Base-by-base conservation (phyloP, 92 coral and sea anemone species). In the Bergia sp. region DNA sequence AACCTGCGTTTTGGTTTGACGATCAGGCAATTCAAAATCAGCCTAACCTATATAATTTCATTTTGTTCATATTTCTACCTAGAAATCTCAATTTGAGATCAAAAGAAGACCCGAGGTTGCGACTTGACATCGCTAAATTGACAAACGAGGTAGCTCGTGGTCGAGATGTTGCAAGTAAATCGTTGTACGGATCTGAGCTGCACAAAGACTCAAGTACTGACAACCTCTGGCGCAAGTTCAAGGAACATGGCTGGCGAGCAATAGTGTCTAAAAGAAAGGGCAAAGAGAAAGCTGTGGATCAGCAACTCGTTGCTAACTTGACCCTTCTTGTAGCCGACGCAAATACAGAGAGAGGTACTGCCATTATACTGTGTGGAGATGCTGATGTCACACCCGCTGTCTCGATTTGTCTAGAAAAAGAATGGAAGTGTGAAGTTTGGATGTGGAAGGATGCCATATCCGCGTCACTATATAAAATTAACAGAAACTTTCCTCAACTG, bases 341-440 rank as follows among this genome's bases (percentile, higher is more conserved):
- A 3, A 18, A 82, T 43, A 43, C 43, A 37, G 86, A 64, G n/a
- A 10, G 5, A 44, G 86, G 86, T 5, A 82, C 86, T 0, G 40
- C 12, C 23, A 16, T 82, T 8, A 61, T 82, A 1, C 12, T 82
- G 0, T 64, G 76, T 41, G 86, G 86, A 21, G 86, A 82, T 5
- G 55, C 53, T 64, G 86, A 82, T 41, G 86, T 82, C 55, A 21
- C 11, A 5, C 76, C 86, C 47, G 86, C 76, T 21, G 40, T 64
- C 15, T 39, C 10, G 10, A n/a, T 21, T 2, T 64, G 86, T 65
- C 36, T 82, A 7, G 10, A 65, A 8, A 9, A 82, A 6, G 21
- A 82, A 11, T 82, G 86, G 86, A 61, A 65, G 36, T 82, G 86
- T 43, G 86, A 82, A 41, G 76, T 82, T n/a, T 43, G 67, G 38